Percentiles rank a stretch among this genome's conserved stretches.
Conservation (phyloP, 2,888 invertebrate genomes). For the Xylophagus ater region DNA sequence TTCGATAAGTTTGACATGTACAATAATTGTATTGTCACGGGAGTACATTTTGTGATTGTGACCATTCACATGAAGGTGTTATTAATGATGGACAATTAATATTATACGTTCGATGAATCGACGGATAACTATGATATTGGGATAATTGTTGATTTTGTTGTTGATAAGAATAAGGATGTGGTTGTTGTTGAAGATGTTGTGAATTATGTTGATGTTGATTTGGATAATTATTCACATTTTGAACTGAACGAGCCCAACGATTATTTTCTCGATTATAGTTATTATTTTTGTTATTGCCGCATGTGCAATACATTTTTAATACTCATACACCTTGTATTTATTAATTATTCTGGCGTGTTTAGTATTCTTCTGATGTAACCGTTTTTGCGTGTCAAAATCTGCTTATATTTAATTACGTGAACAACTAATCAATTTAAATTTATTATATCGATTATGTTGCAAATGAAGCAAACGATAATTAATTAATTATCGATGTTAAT, state of each 20-base stretch:
- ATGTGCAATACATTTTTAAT: constrained; percentile 12
- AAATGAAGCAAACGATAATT: too few species aligned
- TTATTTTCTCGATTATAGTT: too few species aligned
- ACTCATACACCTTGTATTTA: neutral
- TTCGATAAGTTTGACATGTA: constrained; percentile 9
- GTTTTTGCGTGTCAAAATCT: too few species aligned
- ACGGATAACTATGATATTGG: constrained; percentile 12
- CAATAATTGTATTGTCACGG: constrained; percentile 13
- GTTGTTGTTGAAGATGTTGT: neutral
- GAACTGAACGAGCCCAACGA: constrained; percentile 11
- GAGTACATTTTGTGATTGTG: constrained; percentile 14
- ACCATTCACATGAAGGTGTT: constrained; percentile 2
- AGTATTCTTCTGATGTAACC: too few species aligned
- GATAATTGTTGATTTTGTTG: neutral
- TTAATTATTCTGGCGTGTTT: neutral
- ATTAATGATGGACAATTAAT: neutral
- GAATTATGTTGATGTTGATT: neutral
- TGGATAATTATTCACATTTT: constrained; percentile 10
- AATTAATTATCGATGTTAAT: too few species aligned
- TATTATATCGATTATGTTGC: too few species aligned
- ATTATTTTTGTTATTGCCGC: constrained; percentile 9
- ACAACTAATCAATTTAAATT: too few species aligned
- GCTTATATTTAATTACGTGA: too few species aligned
- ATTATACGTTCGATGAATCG: constrained; percentile 4
- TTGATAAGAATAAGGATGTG: neutral